A percentile compares a stretch with the other conserved stretches of the same genome.
Evolutionary conservation across 1,140 invertebrate species (phyloP).

Genomic region (Drosophila sp.): DNA sequence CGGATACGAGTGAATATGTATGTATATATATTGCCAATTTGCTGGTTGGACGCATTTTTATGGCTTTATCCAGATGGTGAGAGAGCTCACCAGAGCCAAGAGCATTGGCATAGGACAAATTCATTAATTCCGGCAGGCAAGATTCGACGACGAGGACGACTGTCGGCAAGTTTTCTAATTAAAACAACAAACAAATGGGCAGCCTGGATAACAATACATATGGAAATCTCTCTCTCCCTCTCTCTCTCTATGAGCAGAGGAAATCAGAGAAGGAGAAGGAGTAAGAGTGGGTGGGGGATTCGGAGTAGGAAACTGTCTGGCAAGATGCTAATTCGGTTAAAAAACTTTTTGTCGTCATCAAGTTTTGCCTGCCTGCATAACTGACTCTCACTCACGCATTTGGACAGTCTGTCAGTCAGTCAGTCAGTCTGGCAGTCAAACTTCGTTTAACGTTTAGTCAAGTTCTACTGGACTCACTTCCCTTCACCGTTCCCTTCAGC

Average conservation of each 20-base stretch:
- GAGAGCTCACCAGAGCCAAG: not conserved
- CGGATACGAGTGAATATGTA: not conserved
- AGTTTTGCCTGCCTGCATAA: slow-evolving; percentile 58
- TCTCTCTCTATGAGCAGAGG: too few relatives aligned
- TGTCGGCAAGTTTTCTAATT: slow-evolving; percentile 75
- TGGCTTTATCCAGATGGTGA: slow-evolving; percentile 27
- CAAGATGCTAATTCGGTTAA: slow-evolving; percentile 80
- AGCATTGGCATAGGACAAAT: slow-evolving; percentile 51
- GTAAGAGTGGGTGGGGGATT: not conserved
- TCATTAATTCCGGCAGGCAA: slow-evolving; percentile 66
- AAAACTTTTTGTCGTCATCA: slow-evolving; percentile 71
- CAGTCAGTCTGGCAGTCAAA: slow-evolving; percentile 52
- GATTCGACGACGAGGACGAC: slow-evolving; percentile 42
- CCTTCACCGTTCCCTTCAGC: not conserved
- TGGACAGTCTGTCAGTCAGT: slow-evolving; percentile 11
- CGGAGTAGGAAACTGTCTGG: slow-evolving; percentile 67
- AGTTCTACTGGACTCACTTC: slow-evolving; percentile 12
- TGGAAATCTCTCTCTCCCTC: slow-evolving; percentile 51
- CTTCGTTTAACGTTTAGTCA: slow-evolving; percentile 52
- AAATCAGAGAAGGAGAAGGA: not conserved
- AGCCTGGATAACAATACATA: slow-evolving; percentile 69
- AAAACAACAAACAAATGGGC: slow-evolving; percentile 79
- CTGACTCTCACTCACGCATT: slow-evolving; percentile 29
- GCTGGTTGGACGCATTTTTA: slow-evolving; percentile 70
- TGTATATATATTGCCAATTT: slow-evolving; percentile 65